Base-by-base conservation (phyloP, 1,140 invertebrate genomes). In the Diachasma alloeum region DNA sequence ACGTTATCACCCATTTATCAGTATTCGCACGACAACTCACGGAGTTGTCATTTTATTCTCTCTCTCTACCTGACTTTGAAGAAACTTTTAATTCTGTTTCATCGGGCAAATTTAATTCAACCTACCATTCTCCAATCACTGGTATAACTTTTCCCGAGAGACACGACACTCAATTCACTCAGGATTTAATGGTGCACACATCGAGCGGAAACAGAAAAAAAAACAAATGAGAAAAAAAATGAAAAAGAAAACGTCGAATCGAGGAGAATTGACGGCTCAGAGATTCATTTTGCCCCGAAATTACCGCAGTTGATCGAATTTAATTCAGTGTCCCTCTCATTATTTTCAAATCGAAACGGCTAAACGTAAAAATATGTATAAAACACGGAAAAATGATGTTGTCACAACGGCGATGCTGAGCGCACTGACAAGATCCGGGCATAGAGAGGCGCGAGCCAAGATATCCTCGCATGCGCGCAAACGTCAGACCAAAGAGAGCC, bases 401-500 rank as follows among this genome's bases (percentile, higher is more conserved):
- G 48, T 44, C 75, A 68, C 78, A 75, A 31, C 72, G 66, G 67
- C 78, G 75, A 79, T 77, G 44, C 78, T 77, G 78, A 77, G 74
- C 75, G 78, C 75, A 79, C 78, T 79, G 78, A 79, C 67, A 77
- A 79, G 75, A 79, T 79, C 78, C 78, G 78, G 78, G 78, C 67
- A 75, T 79, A 76, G 36, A 53, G 53, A 37, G 66, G 66, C 66
- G 36, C 66, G 11, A 75, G 74, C 68, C 63, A 48, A 75, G 63
- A 72, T 67, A 42, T 56, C 46, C 44, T 59, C 22, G 46, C 17
- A 46, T 72, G 59, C 59, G 59, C 59, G 59, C 22, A 31, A 63
- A 72, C 10, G 24, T 26, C 42, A 0, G 36, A 72, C 19, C 46
- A 31, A 56, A 31, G 19, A 56, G 71, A 72, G 42, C 31, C 46